Conservation (phyloP, 2,113 vertebrate genomes). For the Xiphias gladius region DNA sequence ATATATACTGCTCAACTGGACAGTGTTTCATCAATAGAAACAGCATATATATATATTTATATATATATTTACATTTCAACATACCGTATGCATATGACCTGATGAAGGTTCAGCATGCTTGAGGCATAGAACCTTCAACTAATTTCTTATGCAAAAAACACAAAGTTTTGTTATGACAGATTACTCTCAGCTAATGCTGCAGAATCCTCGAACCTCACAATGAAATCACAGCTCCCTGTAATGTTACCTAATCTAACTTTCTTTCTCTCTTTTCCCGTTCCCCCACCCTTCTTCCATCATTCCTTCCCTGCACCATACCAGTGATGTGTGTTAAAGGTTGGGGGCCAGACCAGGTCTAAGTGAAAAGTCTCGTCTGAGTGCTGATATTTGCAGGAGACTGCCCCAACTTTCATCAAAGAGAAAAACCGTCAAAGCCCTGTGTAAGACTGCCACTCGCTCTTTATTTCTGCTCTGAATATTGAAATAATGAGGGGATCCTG, state of each 20-base stretch:
- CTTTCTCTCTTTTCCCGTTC: background rate
- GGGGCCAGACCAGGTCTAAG: slow-evolving; percentile 40
- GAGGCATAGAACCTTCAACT: background rate
- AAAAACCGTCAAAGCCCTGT: slow-evolving; percentile 49
- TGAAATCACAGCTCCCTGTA: too few species aligned
- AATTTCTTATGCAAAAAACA: background rate
- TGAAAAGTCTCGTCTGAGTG: slow-evolving; percentile 28
- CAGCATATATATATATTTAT: too few species aligned
- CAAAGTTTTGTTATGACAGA: background rate
- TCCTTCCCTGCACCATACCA: slow-evolving; percentile 25
- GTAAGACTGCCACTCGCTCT: slow-evolving; percentile 36
- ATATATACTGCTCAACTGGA: too few species aligned
- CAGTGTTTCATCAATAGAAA: too few species aligned
- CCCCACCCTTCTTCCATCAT: background rate
- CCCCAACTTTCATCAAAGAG: slow-evolving; percentile 62
- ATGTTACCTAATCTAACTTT: background rate
- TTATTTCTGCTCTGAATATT: slow-evolving; percentile 60
- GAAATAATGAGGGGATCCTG: slow-evolving; percentile 59
- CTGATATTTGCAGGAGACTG: slow-evolving; percentile 39
- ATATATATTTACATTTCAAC: too few species aligned
- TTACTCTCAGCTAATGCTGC: background rate
- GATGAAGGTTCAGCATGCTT: background rate
- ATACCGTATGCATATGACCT: too few species aligned
- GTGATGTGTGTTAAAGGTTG: slow-evolving; percentile 48
- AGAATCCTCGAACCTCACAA: background rate